phyloP scores from a whole-genome alignment of 2,888 invertebrate species.

The Osmoderma eremita region DNA sequence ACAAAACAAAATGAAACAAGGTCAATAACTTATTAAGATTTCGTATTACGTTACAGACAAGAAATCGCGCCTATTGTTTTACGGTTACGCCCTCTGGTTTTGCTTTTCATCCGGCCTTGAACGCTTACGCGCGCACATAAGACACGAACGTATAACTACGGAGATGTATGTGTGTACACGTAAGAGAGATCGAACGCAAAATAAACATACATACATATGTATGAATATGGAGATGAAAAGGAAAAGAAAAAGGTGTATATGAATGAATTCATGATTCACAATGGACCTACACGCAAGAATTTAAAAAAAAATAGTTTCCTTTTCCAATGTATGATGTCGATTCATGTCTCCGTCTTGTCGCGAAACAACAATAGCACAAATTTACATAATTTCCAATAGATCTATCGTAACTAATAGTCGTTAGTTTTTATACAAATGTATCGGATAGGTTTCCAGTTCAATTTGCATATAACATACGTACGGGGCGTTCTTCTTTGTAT shows the following conservation, averaged over 20 bases:
- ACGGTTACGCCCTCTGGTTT: slow-evolving; percentile 40
- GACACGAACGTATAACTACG: not conserved
- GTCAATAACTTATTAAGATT: slow-evolving; percentile 33
- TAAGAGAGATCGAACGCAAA: slow-evolving; percentile 10
- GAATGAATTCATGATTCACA: slow-evolving; percentile 37
- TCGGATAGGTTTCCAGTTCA: no score
- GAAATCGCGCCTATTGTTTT: slow-evolving; percentile 42
- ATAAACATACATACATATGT: slow-evolving; percentile 22
- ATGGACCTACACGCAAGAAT: slow-evolving; percentile 8
- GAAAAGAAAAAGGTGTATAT: slow-evolving; percentile 27
- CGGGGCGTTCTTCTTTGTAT: no score
- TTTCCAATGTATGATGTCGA: slow-evolving; percentile 8
- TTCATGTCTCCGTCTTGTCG: not conserved
- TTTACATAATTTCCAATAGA: slow-evolving; percentile 33
- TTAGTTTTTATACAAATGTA: not conserved
- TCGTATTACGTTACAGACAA: slow-evolving; percentile 34
- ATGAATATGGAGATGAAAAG: slow-evolving; percentile 20
- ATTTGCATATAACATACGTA: no score
- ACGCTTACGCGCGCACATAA: slow-evolving; percentile 18
- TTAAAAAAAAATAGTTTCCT: slow-evolving; percentile 23
- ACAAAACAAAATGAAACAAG: slow-evolving; percentile 35
- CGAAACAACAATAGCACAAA: slow-evolving; percentile 11
- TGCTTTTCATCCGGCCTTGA: slow-evolving; percentile 37
- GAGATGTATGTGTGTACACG: not conserved
- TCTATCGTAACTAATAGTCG: slow-evolving; percentile 4